Evolutionary conservation across 1,140 invertebrate species (phyloP).

Genomic region (Drosophila busckii): DNA sequence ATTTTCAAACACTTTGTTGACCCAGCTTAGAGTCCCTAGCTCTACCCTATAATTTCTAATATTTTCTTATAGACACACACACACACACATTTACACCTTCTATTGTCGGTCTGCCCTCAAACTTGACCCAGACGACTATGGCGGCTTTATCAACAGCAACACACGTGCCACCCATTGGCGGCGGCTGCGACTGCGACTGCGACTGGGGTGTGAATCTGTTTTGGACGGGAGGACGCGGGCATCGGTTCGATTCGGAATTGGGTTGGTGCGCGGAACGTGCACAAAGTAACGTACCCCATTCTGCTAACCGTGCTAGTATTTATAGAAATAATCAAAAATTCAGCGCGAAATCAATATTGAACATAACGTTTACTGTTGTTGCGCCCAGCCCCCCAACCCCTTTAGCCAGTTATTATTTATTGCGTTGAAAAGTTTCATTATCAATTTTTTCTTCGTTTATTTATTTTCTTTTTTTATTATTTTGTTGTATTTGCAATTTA

Average conservation of each 20-base stretch:
- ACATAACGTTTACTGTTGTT: conserved; percentile 43
- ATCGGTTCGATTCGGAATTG: too few relatives aligned
- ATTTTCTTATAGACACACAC: too few relatives aligned
- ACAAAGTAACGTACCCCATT: conserved; percentile 8
- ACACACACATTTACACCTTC: too few relatives aligned
- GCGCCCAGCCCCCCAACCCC: not conserved
- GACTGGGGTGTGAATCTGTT: conserved; percentile 11
- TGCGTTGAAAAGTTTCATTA: conserved; percentile 73
- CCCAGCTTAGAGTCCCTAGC: too few relatives aligned
- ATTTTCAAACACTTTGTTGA: too few relatives aligned
- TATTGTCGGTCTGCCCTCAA: too few relatives aligned
- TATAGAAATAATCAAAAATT: conserved; percentile 73
- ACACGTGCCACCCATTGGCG: conserved; percentile 44
- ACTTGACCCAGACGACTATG: conserved; percentile 59
- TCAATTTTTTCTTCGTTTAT: conserved; percentile 37
- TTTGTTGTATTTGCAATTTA: conserved; percentile 50
- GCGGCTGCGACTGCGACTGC: too few relatives aligned
- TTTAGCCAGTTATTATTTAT: conserved; percentile 61
- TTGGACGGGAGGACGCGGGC: not conserved
- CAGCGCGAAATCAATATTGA: conserved; percentile 68
- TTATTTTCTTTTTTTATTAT: conserved; percentile 11
- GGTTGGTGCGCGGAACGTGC: not conserved
- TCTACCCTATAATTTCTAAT: too few relatives aligned
- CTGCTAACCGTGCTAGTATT: conserved; percentile 36
- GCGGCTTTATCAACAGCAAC: conserved; percentile 48